A percentile compares a stretch with the other conserved stretches of the same genome.
These are phyloP conservation scores for Luehdorfia chinensis DNA, from an alignment of 1,140 invertebrate species.

Conservation along the genomic window DNA sequence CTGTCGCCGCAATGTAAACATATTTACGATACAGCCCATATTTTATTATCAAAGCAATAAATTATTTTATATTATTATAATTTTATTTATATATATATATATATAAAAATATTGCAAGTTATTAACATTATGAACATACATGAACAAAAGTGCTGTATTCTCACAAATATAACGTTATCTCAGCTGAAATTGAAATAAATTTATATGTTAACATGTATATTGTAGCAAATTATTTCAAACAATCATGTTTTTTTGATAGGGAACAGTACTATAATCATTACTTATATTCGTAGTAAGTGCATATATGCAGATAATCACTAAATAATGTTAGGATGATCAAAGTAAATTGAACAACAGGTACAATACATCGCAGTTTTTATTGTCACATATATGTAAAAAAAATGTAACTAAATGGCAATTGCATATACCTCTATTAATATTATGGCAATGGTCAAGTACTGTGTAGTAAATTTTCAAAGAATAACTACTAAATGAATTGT, in stretches of 20 bases:
- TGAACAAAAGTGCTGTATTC: constrained; percentile 29
- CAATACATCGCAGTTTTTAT: constrained; percentile 12
- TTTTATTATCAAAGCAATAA: constrained; percentile 43
- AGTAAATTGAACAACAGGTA: too few species aligned
- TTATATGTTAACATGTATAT: constrained; percentile 35
- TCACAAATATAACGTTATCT: constrained; percentile 29
- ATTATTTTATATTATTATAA: constrained; percentile 48
- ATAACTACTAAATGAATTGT: too few species aligned
- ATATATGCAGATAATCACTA: constrained; percentile 36
- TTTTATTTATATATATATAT: constrained; percentile 27
- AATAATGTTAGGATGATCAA: constrained; percentile 30
- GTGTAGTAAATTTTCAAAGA: too few species aligned
- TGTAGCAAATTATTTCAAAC: constrained; percentile 44
- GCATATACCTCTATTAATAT: too few species aligned
- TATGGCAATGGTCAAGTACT: too few species aligned
- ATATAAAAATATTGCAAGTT: constrained; percentile 54
- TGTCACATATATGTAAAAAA: too few species aligned
- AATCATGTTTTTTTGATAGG: constrained; percentile 45
- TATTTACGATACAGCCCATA: too few species aligned
- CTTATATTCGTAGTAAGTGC: constrained; percentile 43
- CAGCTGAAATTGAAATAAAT: constrained; percentile 28
- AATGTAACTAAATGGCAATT: too few species aligned
- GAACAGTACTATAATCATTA: constrained; percentile 43
- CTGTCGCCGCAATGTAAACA: neutral
- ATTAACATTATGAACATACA: constrained; percentile 35